A percentile compares a stretch with the other conserved stretches of the same genome.
These are phyloP conservation scores for Polymixis flavicincta DNA, from an alignment of 2,888 invertebrate genomes.

Conservation along the genomic window DNA sequence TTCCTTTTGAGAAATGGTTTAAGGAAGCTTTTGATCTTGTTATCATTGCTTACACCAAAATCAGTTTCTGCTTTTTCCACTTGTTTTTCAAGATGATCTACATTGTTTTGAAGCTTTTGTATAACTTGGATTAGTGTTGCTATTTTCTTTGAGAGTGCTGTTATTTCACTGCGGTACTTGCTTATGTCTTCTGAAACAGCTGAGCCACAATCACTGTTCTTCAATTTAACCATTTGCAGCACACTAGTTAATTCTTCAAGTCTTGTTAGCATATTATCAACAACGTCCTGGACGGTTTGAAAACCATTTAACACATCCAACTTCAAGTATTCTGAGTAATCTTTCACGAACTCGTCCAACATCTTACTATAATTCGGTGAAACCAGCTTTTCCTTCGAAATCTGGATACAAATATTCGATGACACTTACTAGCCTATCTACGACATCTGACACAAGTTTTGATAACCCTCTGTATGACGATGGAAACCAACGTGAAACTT, in stretches of 20 bases:
- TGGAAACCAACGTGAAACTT: constrained; percentile 79
- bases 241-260: constrained; percentile 92
- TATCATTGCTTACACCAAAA: constrained; percentile 90
- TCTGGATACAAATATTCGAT: constrained; percentile 87
- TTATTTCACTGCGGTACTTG: constrained; percentile 88
- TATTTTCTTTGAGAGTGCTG: constrained; percentile 89
- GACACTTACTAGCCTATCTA: constrained; percentile 81
- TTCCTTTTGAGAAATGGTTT: constrained; percentile 90
- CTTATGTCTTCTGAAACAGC: constrained; percentile 89
- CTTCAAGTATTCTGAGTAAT: constrained; percentile 90
- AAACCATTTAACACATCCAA: constrained; percentile 89
- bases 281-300: constrained; percentile 91
- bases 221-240: constrained; percentile 89
- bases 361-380: constrained; percentile 73
- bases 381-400: constrained; percentile 74
- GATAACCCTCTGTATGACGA: constrained; percentile 79
- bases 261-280: constrained; percentile 92
- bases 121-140: constrained; percentile 89
- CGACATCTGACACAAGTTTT: constrained; percentile 81
- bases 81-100: constrained; percentile 90
- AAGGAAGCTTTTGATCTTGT: constrained; percentile 90
- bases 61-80: constrained; percentile 91
- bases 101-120: constrained; percentile 85
- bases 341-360: constrained; percentile 88
- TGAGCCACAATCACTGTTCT: constrained; percentile 84